Evolutionary conservation across 2,113 vertebrate species (phyloP).

Genomic region (Tyto alba): DNA sequence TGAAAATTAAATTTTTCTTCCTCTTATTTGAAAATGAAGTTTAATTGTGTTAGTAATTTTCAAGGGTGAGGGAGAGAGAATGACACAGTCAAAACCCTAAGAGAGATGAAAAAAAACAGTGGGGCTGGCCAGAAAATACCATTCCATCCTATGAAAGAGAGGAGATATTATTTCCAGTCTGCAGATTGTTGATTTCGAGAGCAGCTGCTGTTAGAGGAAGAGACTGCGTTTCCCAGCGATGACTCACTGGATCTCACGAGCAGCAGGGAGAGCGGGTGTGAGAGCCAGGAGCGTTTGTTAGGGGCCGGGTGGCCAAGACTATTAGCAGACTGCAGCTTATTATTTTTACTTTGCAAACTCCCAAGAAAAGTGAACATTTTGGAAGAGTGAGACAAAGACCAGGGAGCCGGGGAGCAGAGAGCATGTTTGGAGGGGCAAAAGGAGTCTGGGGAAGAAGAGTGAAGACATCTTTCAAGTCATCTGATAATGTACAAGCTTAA

Average conservation of each 20-base stretch:
- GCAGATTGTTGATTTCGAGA: constrained; percentile 1
- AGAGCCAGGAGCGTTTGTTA: not conserved
- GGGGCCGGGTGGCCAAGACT: not conserved
- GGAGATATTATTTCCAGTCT: not conserved
- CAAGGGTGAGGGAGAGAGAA: not conserved
- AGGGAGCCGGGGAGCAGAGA: not conserved
- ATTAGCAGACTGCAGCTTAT: not conserved
- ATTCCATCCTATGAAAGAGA: not conserved
- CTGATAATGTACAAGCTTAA: not conserved
- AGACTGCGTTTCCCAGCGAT: not conserved
- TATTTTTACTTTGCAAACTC: not conserved
- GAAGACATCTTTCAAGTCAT: not conserved
- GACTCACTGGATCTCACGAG: constrained; percentile 7
- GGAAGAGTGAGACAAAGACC: not conserved
- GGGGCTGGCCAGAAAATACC: not conserved
- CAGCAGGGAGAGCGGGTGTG: not conserved
- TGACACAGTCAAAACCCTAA: not conserved
- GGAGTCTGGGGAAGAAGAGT: not conserved
- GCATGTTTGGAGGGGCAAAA: not conserved
- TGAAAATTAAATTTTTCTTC: not conserved
- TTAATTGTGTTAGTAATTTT: not conserved
- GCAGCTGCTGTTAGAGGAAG: constrained; percentile 38
- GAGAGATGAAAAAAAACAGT: not conserved
- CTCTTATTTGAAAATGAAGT: not conserved
- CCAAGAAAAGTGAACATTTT: not conserved